Percentiles rank a stretch among this genome's conserved stretches.
Conservation (phyloP, 2,888 invertebrate species). For the Callyntrura sp. region DNA sequence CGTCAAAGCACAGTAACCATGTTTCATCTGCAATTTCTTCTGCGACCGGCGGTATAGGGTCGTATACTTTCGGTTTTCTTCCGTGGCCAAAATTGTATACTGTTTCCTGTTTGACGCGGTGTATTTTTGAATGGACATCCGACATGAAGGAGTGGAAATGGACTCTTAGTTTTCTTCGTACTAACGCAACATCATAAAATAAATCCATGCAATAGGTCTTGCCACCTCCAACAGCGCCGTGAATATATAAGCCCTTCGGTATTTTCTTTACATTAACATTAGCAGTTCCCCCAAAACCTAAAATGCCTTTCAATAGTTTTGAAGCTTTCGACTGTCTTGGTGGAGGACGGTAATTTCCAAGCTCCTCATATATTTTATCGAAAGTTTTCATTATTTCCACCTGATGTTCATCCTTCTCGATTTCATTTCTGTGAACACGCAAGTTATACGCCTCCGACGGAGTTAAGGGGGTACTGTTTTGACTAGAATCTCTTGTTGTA, state of each 20-base stretch:
- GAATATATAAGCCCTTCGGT: constrained; percentile 94
- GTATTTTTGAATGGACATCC: constrained; percentile 96
- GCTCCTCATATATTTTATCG: constrained; percentile 89
- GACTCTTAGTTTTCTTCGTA: constrained; percentile 89
- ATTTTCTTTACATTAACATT: constrained; percentile 84
- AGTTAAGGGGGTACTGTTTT: not conserved
- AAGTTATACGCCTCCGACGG: constrained; percentile 72
- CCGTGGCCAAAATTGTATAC: constrained; percentile 85
- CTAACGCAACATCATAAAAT: constrained; percentile 93
- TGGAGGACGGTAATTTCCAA: constrained; percentile 87
- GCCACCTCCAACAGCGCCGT: constrained; percentile 95
- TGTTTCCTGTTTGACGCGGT: constrained; percentile 90
- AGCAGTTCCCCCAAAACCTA: constrained; percentile 83
- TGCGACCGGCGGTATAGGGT: constrained; percentile 98
- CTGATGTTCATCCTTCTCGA: constrained; percentile 90
- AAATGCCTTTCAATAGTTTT: constrained; percentile 70
- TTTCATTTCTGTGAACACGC: constrained; percentile 84
- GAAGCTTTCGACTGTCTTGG: constrained; percentile 84
- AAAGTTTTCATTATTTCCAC: constrained; percentile 89
- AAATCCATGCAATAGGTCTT: constrained; percentile 99
- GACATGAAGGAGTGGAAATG: constrained; percentile 99
- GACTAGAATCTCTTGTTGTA: not conserved
- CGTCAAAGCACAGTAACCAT: constrained; percentile 99
- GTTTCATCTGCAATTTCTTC: constrained; percentile 93
- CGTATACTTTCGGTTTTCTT: constrained; percentile 90